These are phyloP conservation scores for Syngnathoides biaculeatus DNA, from an alignment of 2,113 vertebrate species.

Conservation along the genomic window DNA sequence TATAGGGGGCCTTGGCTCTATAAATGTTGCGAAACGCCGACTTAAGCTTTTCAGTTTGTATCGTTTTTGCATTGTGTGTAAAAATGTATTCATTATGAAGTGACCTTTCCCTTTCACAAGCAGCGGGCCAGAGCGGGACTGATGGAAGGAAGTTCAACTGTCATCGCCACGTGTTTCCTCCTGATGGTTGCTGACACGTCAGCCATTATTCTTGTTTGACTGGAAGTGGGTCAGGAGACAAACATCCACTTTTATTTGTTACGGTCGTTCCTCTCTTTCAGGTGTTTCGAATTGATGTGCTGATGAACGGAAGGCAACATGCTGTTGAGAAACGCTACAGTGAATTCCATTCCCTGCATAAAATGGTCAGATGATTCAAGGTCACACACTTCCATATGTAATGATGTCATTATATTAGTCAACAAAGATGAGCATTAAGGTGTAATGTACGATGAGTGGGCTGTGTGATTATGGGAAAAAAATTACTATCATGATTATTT, in stretches of 20 bases:
- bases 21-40: not conserved
- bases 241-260: constrained; percentile 18
- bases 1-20: too few species aligned
- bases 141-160: not conserved
- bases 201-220: not conserved
- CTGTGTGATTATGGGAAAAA: too few species aligned
- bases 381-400: not conserved
- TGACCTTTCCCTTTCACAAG: not conserved
- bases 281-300: constrained; percentile 96
- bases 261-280: constrained; percentile 60
- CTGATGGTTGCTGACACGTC: constrained; percentile 2
- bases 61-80: not conserved
- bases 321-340: constrained; percentile 96
- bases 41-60: not conserved
- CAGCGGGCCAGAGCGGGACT: not conserved
- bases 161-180: not conserved
- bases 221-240: not conserved
- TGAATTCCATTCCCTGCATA: constrained; percentile 95
- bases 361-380: constrained; percentile 80
- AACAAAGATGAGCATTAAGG: not conserved
- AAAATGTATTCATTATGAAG: not conserved
- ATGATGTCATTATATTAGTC: not conserved
- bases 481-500: too few species aligned
- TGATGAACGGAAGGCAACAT: constrained; percentile 91
- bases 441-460: not conserved